Evolutionary conservation across 1,140 invertebrate species (phyloP).

Genomic region (Megathymus violae): DNA sequence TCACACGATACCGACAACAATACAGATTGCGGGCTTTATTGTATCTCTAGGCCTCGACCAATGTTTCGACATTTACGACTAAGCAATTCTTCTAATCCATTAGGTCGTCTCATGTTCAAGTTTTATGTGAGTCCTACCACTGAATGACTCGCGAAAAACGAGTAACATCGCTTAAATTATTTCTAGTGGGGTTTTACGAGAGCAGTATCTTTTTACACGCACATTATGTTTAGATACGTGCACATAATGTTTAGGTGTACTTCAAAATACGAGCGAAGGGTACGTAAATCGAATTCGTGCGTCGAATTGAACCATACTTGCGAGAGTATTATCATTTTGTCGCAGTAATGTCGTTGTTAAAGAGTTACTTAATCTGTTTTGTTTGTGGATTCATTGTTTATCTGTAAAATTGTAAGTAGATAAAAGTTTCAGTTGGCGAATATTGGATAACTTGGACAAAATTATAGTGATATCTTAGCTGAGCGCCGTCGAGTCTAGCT

Average conservation of each 20-base stretch:
- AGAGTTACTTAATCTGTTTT: constrained; percentile 20
- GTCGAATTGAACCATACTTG: constrained; percentile 52
- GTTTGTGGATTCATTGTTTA: constrained; percentile 21
- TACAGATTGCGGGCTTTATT: constrained; percentile 58
- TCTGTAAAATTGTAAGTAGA: constrained; percentile 21
- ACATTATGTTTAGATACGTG: constrained; percentile 78
- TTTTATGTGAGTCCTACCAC: constrained; percentile 77
- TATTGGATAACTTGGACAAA: constrained; percentile 51
- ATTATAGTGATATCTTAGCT: constrained; percentile 54
- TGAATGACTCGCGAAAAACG: constrained; percentile 76
- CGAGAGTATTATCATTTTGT: constrained; percentile 22
- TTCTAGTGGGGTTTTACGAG: constrained; percentile 79
- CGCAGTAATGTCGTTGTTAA: constrained; percentile 13
- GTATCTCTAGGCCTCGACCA: constrained; percentile 53
- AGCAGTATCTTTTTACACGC: constrained; percentile 81
- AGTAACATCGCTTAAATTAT: constrained; percentile 80
- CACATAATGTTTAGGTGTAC: constrained; percentile 76
- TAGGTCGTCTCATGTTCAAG: constrained; percentile 72
- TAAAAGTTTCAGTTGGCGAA: constrained; percentile 46
- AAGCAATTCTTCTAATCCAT: constrained; percentile 80
- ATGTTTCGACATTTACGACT: constrained; percentile 63
- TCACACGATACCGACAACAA: constrained; percentile 47
- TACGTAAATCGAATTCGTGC: constrained; percentile 74
- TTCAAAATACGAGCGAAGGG: constrained; percentile 62
- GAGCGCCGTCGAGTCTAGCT: constrained; percentile 57